Evolutionary conservation across 2,888 invertebrate species (phyloP).

Genomic region (Hermaeophaga mercurialis): DNA sequence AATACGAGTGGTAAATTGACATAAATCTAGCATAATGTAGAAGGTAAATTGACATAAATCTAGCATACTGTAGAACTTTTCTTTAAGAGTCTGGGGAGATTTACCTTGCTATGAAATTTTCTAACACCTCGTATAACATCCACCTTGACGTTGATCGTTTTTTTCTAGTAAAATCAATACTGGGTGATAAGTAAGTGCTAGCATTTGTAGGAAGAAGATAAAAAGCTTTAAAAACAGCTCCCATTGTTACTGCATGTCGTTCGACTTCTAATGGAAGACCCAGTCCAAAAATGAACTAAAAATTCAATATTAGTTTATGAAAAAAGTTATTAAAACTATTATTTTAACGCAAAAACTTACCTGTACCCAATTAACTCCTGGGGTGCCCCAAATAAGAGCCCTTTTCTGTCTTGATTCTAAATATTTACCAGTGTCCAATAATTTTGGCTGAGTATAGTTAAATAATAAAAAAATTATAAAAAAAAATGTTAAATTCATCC

Average conservation of each 20-base stretch:
- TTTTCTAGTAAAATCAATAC: slow-evolving; percentile 42
- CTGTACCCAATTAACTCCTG: slow-evolving; percentile 66
- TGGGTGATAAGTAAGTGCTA: slow-evolving; percentile 60
- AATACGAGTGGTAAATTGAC: too few species aligned
- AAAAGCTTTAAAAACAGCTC: slow-evolving; percentile 70
- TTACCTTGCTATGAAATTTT: slow-evolving; percentile 49
- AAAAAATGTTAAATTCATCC: slow-evolving; percentile 11
- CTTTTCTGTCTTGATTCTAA: slow-evolving; percentile 58
- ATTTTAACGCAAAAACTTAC: slow-evolving; percentile 51
- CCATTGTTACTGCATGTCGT: slow-evolving; percentile 67
- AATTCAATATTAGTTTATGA: background rate
- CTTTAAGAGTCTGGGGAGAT: too few species aligned
- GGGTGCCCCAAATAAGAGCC: slow-evolving; percentile 64
- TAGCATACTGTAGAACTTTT: too few species aligned
- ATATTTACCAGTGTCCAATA: slow-evolving; percentile 43
- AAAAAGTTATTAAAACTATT: background rate
- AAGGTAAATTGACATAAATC: too few species aligned
- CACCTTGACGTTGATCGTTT: slow-evolving; percentile 51
- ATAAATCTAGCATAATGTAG: too few species aligned
- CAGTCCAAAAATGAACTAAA: slow-evolving; percentile 69
- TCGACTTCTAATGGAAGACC: slow-evolving; percentile 70
- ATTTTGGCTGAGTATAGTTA: slow-evolving; percentile 13
- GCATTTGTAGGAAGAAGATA: slow-evolving; percentile 70
- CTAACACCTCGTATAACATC: slow-evolving; percentile 51
- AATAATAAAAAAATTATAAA: background rate